Evolutionary conservation across 2,113 vertebrate genomes (phyloP).

Genomic region (Psephotus haematonotus): DNA sequence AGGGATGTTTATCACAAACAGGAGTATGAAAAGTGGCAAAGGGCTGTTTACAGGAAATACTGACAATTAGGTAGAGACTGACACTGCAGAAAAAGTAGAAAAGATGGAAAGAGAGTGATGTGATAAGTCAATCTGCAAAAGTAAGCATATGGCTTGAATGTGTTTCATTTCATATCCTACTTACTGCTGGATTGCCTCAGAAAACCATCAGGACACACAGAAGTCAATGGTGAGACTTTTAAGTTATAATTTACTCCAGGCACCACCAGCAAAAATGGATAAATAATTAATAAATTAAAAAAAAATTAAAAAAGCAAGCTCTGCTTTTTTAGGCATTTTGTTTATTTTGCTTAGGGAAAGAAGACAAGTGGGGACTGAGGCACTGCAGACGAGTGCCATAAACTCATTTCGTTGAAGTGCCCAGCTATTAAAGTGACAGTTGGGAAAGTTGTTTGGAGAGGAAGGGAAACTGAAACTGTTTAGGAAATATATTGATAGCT

Average conservation of each 20-base stretch:
- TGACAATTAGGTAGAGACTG: background rate
- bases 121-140: background rate
- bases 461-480: background rate
- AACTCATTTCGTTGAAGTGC: constrained; percentile 10
- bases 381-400: background rate
- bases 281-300: background rate
- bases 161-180: background rate
- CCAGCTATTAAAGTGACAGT: background rate
- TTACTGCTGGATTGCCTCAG: background rate
- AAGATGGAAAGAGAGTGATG: background rate
- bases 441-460: background rate
- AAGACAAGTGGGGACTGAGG: constrained; percentile 7
- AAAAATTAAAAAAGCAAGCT: background rate
- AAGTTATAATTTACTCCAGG: background rate
- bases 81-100: background rate
- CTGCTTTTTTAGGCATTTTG: background rate
- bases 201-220: constrained; percentile 6
- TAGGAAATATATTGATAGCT: background rate
- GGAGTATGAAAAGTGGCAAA: background rate
- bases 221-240: background rate
- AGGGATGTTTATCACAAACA: background rate
- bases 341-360: constrained; percentile 13
- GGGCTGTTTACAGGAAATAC: background rate
- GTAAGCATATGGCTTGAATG: background rate
- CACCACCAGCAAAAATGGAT: background rate